These are phyloP conservation scores for Eulemur macaco DNA, from an alignment of 2,113 vertebrate species.

Conservation along the genomic window DNA sequence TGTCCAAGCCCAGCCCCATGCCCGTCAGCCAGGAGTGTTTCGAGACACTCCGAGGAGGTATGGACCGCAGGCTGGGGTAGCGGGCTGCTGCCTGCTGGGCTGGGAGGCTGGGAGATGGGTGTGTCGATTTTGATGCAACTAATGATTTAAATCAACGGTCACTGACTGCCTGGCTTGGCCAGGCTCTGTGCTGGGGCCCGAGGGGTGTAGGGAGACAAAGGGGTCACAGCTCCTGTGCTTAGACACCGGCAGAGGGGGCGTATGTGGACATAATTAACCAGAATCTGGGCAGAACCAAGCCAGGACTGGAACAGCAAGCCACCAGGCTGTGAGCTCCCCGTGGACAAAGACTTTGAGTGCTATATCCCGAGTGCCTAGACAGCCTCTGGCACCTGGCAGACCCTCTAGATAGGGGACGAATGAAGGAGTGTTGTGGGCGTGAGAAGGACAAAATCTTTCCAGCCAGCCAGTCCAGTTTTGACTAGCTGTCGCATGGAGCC, in stretches of 20 bases:
- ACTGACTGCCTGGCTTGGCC: not conserved
- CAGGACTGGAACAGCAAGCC: not conserved
- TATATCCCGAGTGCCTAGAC: not conserved
- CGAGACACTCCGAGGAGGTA: constrained; percentile 92
- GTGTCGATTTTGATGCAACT: not conserved
- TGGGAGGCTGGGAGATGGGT: not conserved
- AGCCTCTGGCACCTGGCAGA: not conserved
- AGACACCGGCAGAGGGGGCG: not conserved
- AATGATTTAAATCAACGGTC: not conserved
- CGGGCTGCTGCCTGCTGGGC: not conserved
- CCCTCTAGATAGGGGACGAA: not conserved
- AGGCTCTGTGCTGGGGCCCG: not conserved
- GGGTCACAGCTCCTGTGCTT: not conserved
- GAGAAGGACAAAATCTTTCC: not conserved
- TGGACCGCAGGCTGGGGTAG: not conserved
- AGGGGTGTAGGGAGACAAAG: not conserved
- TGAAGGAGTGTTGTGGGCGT: accelerated
- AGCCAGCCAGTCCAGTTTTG: not conserved
- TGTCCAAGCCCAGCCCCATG: constrained; percentile 90
- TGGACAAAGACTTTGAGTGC: not conserved
- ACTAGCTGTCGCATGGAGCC: not conserved
- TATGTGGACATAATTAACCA: not conserved
- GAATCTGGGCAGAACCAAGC: not conserved
- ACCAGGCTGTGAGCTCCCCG: not conserved
- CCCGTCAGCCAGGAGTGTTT: constrained; percentile 93